These are phyloP conservation scores for Bufo gargarizans DNA, from an alignment of 2,113 vertebrate genomes.

Conservation along the genomic window DNA sequence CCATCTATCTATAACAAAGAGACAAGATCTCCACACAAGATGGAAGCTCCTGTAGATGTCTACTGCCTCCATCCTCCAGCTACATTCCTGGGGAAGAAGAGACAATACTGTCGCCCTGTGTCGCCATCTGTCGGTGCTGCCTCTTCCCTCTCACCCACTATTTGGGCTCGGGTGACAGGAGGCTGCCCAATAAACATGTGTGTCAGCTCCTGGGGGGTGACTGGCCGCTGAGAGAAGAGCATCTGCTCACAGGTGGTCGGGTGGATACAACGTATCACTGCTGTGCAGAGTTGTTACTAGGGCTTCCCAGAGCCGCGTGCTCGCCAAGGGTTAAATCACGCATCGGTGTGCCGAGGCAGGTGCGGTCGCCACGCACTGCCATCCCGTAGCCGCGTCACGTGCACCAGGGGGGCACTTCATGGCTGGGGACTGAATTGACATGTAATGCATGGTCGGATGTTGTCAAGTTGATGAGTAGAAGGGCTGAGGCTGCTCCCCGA, in stretches of 20 bases:
- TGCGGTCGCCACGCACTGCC: too few relatives aligned
- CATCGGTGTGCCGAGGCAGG: too few relatives aligned
- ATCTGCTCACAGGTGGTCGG: not conserved
- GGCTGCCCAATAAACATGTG: conserved; percentile 24
- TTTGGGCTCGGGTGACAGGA: not conserved
- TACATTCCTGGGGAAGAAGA: conserved; percentile 45
- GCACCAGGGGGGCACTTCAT: not conserved
- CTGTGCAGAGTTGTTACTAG: not conserved
- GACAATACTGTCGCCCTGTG: conserved; percentile 26
- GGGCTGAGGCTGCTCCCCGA: conserved; percentile 53
- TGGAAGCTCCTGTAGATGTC: conserved; percentile 25
- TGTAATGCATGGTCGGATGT: conserved; percentile 22
- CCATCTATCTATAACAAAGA: too few relatives aligned
- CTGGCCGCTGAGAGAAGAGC: not conserved
- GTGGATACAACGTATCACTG: too few relatives aligned
- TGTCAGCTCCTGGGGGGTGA: not conserved
- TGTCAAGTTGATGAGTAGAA: conserved; percentile 50
- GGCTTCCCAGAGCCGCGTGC: not conserved
- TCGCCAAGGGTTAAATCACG: not conserved
- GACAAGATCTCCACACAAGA: not conserved
- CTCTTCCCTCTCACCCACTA: not conserved
- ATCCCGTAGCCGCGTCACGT: too few relatives aligned
- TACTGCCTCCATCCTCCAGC: conserved; percentile 25
- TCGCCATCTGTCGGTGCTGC: conserved; percentile 49
- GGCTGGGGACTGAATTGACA: not conserved